Conservation (phyloP, 2,113 vertebrate species). For the Tyto alba region DNA sequence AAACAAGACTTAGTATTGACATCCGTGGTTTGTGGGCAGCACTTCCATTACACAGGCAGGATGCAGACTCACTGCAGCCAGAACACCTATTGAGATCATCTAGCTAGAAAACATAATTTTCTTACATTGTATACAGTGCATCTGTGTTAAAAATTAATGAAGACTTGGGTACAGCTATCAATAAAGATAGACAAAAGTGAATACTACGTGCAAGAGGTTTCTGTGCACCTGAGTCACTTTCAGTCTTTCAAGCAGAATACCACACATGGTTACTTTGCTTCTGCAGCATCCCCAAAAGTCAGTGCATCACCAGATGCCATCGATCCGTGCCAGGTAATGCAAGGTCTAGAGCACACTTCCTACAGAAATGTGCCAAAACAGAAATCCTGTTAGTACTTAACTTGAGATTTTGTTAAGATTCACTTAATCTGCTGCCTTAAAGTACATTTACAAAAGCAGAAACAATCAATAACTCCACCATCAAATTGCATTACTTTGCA, state of each 20-base stretch:
- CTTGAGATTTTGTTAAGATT: slow-evolving; percentile 17
- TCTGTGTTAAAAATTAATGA: slow-evolving; percentile 14
- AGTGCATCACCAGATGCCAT: neutral
- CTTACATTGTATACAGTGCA: neutral
- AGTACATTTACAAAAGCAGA: neutral
- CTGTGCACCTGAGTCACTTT: neutral
- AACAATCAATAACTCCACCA: slow-evolving; percentile 26
- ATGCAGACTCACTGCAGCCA: slow-evolving; percentile 15
- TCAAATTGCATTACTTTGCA: slow-evolving; percentile 45
- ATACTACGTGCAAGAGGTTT: neutral
- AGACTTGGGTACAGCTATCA: neutral
- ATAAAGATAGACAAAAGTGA: neutral
- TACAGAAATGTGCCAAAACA: neutral
- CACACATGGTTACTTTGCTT: neutral
- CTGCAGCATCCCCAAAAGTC: neutral
- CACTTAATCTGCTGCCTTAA: slow-evolving; percentile 15
- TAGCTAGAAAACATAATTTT: neutral
- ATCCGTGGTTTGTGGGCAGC: neutral
- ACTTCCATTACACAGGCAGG: neutral
- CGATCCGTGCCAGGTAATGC: neutral
- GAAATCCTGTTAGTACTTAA: slow-evolving; percentile 7
- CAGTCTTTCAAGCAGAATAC: neutral
- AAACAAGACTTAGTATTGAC: neutral
- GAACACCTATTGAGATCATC: neutral
- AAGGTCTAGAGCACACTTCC: neutral